These are phyloP conservation scores for Nemapogon koenigi DNA, from an alignment of 2,888 invertebrate species.

Conservation along the genomic window DNA sequence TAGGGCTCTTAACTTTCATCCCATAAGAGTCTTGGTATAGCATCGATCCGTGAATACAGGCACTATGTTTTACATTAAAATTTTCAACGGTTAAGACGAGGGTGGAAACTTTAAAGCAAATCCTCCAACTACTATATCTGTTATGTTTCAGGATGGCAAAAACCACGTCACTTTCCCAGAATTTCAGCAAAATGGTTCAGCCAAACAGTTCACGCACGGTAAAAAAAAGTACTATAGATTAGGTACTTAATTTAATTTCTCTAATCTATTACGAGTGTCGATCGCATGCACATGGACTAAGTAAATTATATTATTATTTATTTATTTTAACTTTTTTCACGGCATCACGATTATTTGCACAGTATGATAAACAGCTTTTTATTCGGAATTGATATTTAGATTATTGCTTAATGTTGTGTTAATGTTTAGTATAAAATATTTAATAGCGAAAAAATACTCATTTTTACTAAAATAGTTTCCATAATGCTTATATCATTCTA, in stretches of 20 bases:
- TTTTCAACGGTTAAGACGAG: background rate
- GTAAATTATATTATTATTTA: constrained; percentile 24
- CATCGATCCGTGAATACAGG: no score
- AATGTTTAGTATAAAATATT: no score
- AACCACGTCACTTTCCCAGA: constrained; percentile 91
- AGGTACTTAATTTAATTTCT: constrained; percentile 64
- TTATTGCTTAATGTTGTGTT: no score
- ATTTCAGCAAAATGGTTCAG: constrained; percentile 88
- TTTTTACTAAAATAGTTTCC: no score
- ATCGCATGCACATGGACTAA: constrained; percentile 59
- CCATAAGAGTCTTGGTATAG: no score
- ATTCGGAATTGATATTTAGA: no score
- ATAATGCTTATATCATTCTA: no score
- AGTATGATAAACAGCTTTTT: no score
- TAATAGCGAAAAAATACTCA: no score
- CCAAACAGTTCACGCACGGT: constrained; percentile 89
- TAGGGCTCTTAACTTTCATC: no score
- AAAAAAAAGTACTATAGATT: constrained; percentile 74
- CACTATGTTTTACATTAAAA: no score
- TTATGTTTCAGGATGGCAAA: constrained; percentile 75
- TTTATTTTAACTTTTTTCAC: constrained; percentile 21
- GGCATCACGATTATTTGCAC: no score
- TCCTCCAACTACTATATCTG: background rate
- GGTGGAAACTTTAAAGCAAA: background rate
- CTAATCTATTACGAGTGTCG: constrained; percentile 57